These are phyloP conservation scores for Plutella xylostella DNA, from an alignment of 2,888 invertebrate species.

Conservation along the genomic window DNA sequence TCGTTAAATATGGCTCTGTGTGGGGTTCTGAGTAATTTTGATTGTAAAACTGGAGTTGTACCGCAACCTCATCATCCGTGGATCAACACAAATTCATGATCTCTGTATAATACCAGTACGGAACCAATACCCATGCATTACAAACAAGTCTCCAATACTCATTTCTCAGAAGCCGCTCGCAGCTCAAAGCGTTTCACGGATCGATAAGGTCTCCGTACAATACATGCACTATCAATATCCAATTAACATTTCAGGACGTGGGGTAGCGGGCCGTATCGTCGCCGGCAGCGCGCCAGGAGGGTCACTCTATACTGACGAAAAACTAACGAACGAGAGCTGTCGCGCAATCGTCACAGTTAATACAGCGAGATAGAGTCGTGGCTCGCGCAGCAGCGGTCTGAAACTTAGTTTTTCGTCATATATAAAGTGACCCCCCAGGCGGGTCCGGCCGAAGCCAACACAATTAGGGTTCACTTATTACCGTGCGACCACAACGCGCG, in stretches of 20 bases:
- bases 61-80: background rate
- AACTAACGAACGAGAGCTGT: too few relatives aligned
- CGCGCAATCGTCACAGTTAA: too few relatives aligned
- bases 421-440: too few relatives aligned
- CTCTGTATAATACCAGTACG: background rate
- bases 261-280: background rate
- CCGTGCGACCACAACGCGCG: background rate
- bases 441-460: slow-evolving; percentile 3
- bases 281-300: background rate
- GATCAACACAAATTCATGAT: background rate
- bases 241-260: background rate
- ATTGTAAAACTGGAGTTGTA: background rate
- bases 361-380: too few relatives aligned
- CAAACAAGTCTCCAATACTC: background rate
- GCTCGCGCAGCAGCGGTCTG: too few relatives aligned
- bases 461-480: slow-evolving; percentile 1
- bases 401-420: too few relatives aligned
- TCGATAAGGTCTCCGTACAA: background rate
- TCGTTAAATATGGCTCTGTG: background rate
- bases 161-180: background rate
- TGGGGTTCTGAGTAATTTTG: background rate
- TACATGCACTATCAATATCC: slow-evolving; percentile 1
- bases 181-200: background rate
- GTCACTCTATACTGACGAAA: too few relatives aligned
- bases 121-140: background rate